Percentiles rank a stretch among this genome's conserved stretches.
Evolutionary conservation across 2,113 vertebrate species (phyloP).

Genomic region (Eptatretus burgeri): DNA sequence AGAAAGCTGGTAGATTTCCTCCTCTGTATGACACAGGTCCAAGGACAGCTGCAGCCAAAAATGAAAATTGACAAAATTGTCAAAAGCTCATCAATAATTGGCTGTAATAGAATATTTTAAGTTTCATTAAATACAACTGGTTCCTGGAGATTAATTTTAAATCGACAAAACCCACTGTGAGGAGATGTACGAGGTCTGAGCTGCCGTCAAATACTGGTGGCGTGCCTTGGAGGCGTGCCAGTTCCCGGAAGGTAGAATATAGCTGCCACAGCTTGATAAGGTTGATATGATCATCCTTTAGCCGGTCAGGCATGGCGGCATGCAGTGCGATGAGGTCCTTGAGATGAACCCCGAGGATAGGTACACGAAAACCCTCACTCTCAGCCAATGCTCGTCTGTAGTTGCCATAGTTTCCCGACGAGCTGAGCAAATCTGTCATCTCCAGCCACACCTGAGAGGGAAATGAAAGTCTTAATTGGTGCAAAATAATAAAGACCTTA

Average conservation of each 20-base stretch:
- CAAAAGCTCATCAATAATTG: too few relatives aligned
- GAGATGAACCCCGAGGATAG: slow-evolving; percentile 69
- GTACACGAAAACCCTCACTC: slow-evolving; percentile 56
- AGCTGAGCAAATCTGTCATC: slow-evolving; percentile 80
- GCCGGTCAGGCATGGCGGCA: slow-evolving; percentile 58
- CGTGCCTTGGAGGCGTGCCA: slow-evolving; percentile 57
- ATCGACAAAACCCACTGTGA: slow-evolving; percentile 29
- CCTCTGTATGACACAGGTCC: slow-evolving; percentile 77
- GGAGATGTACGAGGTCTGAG: slow-evolving; percentile 67
- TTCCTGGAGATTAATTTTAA: too few relatives aligned
- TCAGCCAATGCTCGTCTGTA: slow-evolving; percentile 47
- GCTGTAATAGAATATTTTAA: too few relatives aligned
- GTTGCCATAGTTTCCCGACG: slow-evolving; percentile 64
- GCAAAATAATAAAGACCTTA: too few relatives aligned
- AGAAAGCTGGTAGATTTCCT: slow-evolving; percentile 82
- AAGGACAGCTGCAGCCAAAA: slow-evolving; percentile 38
- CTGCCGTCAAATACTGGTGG: slow-evolving; percentile 54
- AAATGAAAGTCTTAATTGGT: slow-evolving; percentile 7
- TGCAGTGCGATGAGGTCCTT: slow-evolving; percentile 72
- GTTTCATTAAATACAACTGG: too few relatives aligned
- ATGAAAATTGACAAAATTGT: not conserved
- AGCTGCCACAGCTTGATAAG: slow-evolving; percentile 57
- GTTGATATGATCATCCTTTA: slow-evolving; percentile 59
- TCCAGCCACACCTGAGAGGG: slow-evolving; percentile 43
- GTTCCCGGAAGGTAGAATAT: slow-evolving; percentile 58